Evolutionary conservation across 2,888 invertebrate species (phyloP).

Genomic region (Hipparchia sbordonii): DNA sequence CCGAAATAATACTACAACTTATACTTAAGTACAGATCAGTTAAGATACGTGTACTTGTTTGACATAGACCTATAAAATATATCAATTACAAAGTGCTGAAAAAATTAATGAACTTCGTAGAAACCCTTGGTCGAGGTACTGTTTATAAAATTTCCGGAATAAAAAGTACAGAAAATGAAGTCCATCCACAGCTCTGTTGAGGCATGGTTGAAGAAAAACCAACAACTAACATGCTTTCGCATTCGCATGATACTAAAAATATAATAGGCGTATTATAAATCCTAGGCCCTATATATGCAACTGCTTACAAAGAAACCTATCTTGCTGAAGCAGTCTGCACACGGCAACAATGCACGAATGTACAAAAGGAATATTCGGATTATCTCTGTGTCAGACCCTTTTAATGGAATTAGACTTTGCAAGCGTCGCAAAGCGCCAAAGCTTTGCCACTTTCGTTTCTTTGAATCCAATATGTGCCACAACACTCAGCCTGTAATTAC

Average conservation of each 20-base stretch:
- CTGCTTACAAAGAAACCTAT: conserved; percentile 4
- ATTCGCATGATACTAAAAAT: neutral
- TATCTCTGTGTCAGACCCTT: conserved; percentile 6
- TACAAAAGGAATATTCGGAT: conserved; percentile 10
- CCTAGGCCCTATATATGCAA: neutral
- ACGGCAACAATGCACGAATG: conserved; percentile 5
- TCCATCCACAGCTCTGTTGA: too few relatives aligned
- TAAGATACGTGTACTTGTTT: neutral
- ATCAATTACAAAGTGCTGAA: neutral
- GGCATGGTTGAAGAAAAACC: too few relatives aligned
- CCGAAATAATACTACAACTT: neutral
- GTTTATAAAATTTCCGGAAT: too few relatives aligned
- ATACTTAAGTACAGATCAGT: too few relatives aligned
- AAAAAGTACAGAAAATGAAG: too few relatives aligned
- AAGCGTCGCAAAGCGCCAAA: neutral
- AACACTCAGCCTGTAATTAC: neutral
- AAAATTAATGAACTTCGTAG: neutral
- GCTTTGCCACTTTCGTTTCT: conserved; percentile 17
- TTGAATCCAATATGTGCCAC: neutral
- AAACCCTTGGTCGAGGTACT: neutral
- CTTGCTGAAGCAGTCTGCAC: neutral
- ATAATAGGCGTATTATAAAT: neutral
- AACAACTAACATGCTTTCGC: too few relatives aligned
- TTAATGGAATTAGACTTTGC: conserved; percentile 17
- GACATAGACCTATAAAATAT: neutral